A percentile compares a stretch with the other conserved stretches of the same genome.
These are phyloP conservation scores for Gerosis bhagava DNA, from an alignment of 2,888 invertebrate species.

Conservation along the genomic window DNA sequence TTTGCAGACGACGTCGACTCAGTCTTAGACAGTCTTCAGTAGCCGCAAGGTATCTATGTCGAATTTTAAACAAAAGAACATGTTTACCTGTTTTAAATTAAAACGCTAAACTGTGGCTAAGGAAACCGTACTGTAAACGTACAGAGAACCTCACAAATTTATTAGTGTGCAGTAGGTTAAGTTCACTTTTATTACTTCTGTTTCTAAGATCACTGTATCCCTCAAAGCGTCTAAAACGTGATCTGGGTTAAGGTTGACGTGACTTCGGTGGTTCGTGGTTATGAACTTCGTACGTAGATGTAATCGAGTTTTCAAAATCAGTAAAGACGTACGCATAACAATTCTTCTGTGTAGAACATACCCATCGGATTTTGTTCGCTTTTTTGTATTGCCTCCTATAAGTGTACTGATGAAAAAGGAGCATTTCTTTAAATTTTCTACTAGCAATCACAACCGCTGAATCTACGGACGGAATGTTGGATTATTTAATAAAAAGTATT, in stretches of 20 bases:
- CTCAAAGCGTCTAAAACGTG: conserved; percentile 60
- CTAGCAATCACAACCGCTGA: conserved; percentile 64
- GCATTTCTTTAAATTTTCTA: conserved; percentile 69
- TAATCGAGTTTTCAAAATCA: conserved; percentile 51
- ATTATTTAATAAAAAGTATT: too few species aligned
- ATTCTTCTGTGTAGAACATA: conserved; percentile 68
- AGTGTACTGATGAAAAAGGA: conserved; percentile 63
- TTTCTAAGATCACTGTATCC: conserved; percentile 48
- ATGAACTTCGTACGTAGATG: conserved; percentile 57
- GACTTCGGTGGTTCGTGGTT: conserved; percentile 67
- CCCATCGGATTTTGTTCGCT: conserved; percentile 55
- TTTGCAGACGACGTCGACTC: too few species aligned
- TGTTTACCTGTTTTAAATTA: too few species aligned
- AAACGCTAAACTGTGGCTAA: too few species aligned
- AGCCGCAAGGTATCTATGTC: too few species aligned
- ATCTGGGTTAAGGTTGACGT: conserved; percentile 62
- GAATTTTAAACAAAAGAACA: background rate
- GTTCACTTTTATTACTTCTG: too few species aligned
- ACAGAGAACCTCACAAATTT: too few species aligned
- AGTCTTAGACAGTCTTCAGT: too few species aligned
- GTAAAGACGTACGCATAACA: conserved; percentile 67
- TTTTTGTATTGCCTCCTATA: conserved; percentile 65
- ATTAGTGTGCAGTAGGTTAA: too few species aligned
- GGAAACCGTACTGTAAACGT: too few species aligned
- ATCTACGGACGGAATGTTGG: conserved; percentile 42